A percentile compares a stretch with the other conserved stretches of the same genome.
phyloP scores from a whole-genome alignment of 2,888 invertebrate genomes.

The Lepidocyrtinus sp. region DNA sequence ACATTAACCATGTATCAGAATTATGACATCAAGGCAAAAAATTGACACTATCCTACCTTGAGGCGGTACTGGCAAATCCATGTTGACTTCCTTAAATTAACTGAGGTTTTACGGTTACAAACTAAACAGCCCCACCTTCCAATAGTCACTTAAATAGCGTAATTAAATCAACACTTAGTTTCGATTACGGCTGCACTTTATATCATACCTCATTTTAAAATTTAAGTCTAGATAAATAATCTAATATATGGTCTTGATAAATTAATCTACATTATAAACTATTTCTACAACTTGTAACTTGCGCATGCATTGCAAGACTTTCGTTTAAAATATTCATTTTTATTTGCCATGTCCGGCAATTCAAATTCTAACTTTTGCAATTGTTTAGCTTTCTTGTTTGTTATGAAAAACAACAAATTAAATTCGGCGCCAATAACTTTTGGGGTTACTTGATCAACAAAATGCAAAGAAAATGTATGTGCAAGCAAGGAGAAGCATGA shows the following conservation, averaged over 20 bases:
- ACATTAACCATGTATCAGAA: not conserved
- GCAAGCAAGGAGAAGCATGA: not conserved
- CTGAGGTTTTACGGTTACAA: not conserved
- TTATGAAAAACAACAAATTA: not conserved
- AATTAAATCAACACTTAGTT: not conserved
- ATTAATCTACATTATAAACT: not conserved
- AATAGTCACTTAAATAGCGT: not conserved
- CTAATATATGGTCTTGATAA: not conserved
- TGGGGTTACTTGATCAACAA: not conserved
- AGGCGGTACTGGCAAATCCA: slow-evolving; percentile 77
- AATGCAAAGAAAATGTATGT: no score
- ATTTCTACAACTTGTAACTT: not conserved
- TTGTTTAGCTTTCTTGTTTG: no score
- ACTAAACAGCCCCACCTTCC: not conserved
- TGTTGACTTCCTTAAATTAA: slow-evolving; percentile 61
- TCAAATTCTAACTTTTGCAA: not conserved
- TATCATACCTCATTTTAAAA: no score
- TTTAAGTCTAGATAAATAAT: no score
- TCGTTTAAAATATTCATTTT: not conserved
- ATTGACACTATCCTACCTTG: slow-evolving; percentile 76
- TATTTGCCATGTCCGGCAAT: not conserved
- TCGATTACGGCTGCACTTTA: no score
- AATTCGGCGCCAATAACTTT: not conserved
- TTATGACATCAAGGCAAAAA: not conserved
- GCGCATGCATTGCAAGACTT: not conserved